These are phyloP conservation scores for Arctocebus calabarensis DNA, from an alignment of 2,797 vertebrate species.

Conservation along the genomic window DNA sequence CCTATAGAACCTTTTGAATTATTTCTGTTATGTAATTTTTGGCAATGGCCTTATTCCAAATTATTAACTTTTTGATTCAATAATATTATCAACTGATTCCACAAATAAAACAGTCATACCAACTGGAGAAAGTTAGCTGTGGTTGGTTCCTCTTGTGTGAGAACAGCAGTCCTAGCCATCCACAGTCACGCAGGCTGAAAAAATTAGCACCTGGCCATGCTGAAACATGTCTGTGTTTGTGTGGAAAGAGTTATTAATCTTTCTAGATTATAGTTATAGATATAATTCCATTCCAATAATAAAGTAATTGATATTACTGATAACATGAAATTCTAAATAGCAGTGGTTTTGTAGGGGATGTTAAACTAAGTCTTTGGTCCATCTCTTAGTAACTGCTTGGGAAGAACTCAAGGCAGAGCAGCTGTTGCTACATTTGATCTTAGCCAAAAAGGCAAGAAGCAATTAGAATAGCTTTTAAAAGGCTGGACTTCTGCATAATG, in stretches of 20 bases:
- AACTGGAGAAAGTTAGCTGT: neutral
- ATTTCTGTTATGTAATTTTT: neutral
- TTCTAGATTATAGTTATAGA: neutral
- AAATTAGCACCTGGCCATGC: neutral
- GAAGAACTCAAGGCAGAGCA: neutral
- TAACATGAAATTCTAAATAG: conserved; percentile 22
- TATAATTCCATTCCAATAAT: neutral
- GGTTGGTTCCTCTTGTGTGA: neutral
- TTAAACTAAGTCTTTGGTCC: neutral
- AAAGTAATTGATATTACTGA: neutral
- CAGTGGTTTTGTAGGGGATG: neutral
- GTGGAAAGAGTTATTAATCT: neutral
- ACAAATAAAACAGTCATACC: neutral
- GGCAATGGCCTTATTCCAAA: neutral
- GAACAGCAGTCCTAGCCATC: neutral
- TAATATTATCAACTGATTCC: neutral
- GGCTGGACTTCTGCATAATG: neutral
- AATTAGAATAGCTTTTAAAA: neutral
- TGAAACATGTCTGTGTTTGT: neutral
- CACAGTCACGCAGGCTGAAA: neutral
- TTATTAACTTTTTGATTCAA: neutral
- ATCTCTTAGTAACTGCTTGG: neutral
- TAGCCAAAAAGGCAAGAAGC: no score
- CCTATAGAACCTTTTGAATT: neutral
- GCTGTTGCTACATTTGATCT: neutral